Evolutionary conservation across 1,140 invertebrate species (phyloP), one percentile per base, ranked within the genome.

Genomic region (Dreissena rostriformis): DNA sequence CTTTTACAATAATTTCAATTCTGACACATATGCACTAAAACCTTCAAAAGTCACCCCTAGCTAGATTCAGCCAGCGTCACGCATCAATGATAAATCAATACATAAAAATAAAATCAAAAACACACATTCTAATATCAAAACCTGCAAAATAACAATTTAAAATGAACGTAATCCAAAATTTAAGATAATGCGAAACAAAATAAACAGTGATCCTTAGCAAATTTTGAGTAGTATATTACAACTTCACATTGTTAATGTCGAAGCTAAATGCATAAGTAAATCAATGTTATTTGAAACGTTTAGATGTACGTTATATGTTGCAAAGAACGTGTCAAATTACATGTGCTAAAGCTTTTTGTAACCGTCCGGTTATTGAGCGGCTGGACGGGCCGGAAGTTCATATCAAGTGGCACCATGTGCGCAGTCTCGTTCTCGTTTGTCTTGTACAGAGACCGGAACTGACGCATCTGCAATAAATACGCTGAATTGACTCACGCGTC

Each of bases 341-440:
- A 15, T 22, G 28, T 51, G 22, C 61, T 15, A 39, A 57, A 86
- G 19, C 68, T 77, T 17, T 72, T 81, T n/a, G 79, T 67, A 8
- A 87, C 79, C 8, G 53, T 79, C 55, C 86, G 65, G 11, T 29
- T n/a, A 12, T 71, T 52, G 0, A 80, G 39, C 8, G 39, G 10
- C 26, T 83, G 86, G 11, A 77, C 15, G 10, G 86, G 84, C 29
- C 86, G 76, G 68, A 77, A 84, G 67, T 87, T 87, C 24, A 68
- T 28, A 5, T 39, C 39, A 39, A 39, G 39, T 1, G 72, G 72
- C 15, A 86, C 84, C 22, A 14, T 22, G 24, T 73, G 67, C 12
- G 15, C 76, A 1, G 28, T 29, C 12, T 29, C 57, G 39, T 19
- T 29, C 12, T 75, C 73, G 11, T 80, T n/a, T 15, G 11, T 68